Base-by-base conservation (phyloP, 2,113 vertebrate genomes). In the Elachura formosa region DNA sequence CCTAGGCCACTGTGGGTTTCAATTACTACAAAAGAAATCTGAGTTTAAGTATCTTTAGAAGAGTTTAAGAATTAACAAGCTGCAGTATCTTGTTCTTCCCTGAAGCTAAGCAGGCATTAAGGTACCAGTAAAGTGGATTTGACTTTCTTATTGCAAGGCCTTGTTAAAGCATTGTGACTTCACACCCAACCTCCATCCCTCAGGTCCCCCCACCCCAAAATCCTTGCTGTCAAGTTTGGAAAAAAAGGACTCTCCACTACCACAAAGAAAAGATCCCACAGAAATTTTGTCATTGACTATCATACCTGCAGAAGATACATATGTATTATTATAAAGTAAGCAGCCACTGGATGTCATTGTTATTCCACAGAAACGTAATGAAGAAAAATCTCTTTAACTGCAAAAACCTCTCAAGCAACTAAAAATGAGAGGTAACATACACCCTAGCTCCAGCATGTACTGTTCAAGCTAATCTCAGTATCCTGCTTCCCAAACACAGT, bases 311-410 rank as follows among this genome's bases (percentile, higher is more conserved):
- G 58, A 51, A 81, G 69, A 29, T 88, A 78, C 36, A 52, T 79
- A 81, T 36, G 43, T 67, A 96, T 96, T 95, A 92, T 87, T 94
- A 89, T 94, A 89, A 97, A 95, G 74, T 40, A 87, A 54, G 11
- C 68, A 96, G 83, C 89, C 97, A 97, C 94, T 96, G 95, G 91
- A 96, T 96, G 89, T 96, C 94, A 97, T 97, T 95, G 79, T 95
- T 96, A 96, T 97, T 95, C 91, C 69, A 94, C 58, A 68, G 61
- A 96, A 96, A 79, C 21, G 34, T 61, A 96, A 75, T 0, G 45
- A 93, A 90, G 77, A 90, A 87, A 91, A 79, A 90, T 48, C 59
- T 64, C 73, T 81, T 82, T 28, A 41, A 55, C 73, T 85, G 31
- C 31, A 84, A 84, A 92, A 93, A 34, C 26, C 6, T 90, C 91